Evolutionary conservation across 2,888 invertebrate genomes (phyloP).

Genomic region (Cephus pulcher): DNA sequence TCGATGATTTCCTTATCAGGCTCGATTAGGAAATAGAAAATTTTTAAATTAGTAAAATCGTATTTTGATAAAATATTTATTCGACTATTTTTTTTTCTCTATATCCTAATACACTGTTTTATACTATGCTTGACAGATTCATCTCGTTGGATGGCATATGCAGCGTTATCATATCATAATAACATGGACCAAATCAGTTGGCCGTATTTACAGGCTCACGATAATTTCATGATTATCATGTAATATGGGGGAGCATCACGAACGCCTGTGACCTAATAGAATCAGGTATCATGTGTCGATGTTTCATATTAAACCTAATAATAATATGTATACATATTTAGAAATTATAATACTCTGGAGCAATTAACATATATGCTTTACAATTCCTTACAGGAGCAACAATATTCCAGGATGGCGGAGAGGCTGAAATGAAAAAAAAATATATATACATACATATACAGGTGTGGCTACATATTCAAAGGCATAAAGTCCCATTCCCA

Average conservation of each 20-base stretch:
- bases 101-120: too few relatives aligned
- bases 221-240: constrained; percentile 4
- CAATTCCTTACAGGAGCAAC: not conserved
- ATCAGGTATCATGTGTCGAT: not conserved
- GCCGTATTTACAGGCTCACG: not conserved
- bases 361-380: not conserved
- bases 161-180: too few relatives aligned
- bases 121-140: too few relatives aligned
- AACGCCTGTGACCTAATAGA: not conserved
- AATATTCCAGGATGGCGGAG: not conserved
- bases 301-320: not conserved
- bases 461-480: not conserved
- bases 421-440: not conserved
- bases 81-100: too few relatives aligned
- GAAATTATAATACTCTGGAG: not conserved
- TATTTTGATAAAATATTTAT: too few relatives aligned
- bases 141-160: too few relatives aligned
- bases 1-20: not conserved
- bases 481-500: not conserved
- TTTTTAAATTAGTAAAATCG: too few relatives aligned
- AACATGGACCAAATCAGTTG: not conserved
- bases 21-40: not conserved
- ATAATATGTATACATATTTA: not conserved
- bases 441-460: not conserved
- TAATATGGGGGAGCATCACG: not conserved